Base-by-base conservation (phyloP, 2,797 vertebrate species). In the Rhadinocentrus ornatus region DNA sequence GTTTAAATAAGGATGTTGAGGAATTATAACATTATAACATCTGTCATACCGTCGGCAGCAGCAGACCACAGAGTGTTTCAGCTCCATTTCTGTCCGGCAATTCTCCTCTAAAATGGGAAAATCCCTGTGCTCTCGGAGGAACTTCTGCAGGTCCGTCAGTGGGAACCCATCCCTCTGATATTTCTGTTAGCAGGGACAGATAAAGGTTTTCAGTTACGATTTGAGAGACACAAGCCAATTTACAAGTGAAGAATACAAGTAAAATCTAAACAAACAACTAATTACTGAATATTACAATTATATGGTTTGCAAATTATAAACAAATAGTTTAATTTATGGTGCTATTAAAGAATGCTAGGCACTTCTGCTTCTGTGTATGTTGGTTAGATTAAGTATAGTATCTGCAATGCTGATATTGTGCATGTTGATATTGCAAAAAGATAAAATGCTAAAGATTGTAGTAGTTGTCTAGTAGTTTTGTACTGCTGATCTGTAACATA, bases 131-230 rank as follows among this genome's bases (percentile, higher is more conserved):
- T 93, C 94, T 78, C 86, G 93, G 39, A 98, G 91, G 89, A 99
- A 99, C 91, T 94, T 94, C 35, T 96, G 95, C 69, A 99, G 93
- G 73, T 98, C 97, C 0, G 97, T 99, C 86, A 91, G 75, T 0
- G 97, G 97, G 90, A 97, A 96, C 8, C 96, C 96, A 63, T 94
- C 91, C 69, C 92, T 92, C 77, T 98, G 97, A 78, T 96, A 98
- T 83, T 96, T 97, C 97, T 99, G 72, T 64, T 3, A 54, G 77
- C 37, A 83, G 27, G 10, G 32, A 37, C 54, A 48, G 34, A 55
- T 24, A 62, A 52, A 74, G 10, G 53, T 53, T 22, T 59, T 53
- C n/a, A 8, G 41, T 24, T 24, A 6, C 39, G 11, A 37, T 10
- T 12, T 62, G 22, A 66, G 5, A 32, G 22, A 0, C 0, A 7